These are phyloP conservation scores for Nautilus pompilius DNA, from an alignment of 1,140 invertebrate genomes.

Conservation along the genomic window DNA sequence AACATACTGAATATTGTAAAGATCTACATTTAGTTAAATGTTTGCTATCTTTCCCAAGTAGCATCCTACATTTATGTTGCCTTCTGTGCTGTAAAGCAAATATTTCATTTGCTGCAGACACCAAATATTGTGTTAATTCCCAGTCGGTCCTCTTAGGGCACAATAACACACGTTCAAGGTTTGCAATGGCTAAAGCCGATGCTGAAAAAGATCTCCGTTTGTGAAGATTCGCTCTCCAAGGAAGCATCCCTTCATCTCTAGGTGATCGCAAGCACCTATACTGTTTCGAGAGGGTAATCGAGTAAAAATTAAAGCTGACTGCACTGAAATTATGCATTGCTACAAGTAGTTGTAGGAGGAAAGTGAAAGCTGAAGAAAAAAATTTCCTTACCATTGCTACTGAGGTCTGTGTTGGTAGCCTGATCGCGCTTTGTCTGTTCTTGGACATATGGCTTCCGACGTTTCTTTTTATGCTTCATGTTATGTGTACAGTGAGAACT, in stretches of 20 bases:
- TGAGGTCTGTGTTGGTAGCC: conserved; percentile 50
- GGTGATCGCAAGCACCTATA: not conserved
- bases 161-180: too few species aligned
- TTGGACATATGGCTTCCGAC: conserved; percentile 11
- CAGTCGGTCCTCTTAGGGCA: too few species aligned
- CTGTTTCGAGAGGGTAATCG: not conserved
- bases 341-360: not conserved
- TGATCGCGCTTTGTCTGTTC: conserved; percentile 42
- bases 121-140: too few species aligned
- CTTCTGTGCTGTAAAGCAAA: too few species aligned
- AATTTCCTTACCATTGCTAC: conserved; percentile 44
- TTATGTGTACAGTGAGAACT: not conserved
- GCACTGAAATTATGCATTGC: not conserved
- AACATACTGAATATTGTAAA: too few species aligned
- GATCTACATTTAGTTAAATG: too few species aligned
- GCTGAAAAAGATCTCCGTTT: too few species aligned
- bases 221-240: not conserved
- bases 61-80: too few species aligned
- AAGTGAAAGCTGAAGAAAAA: not conserved
- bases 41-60: too few species aligned
- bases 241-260: not conserved
- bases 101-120: too few species aligned
- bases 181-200: too few species aligned
- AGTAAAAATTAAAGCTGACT: not conserved
- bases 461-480: conserved; percentile 1